Evolutionary conservation across 2,888 invertebrate species (phyloP).

Genomic region (Antheraea yamamai): DNA sequence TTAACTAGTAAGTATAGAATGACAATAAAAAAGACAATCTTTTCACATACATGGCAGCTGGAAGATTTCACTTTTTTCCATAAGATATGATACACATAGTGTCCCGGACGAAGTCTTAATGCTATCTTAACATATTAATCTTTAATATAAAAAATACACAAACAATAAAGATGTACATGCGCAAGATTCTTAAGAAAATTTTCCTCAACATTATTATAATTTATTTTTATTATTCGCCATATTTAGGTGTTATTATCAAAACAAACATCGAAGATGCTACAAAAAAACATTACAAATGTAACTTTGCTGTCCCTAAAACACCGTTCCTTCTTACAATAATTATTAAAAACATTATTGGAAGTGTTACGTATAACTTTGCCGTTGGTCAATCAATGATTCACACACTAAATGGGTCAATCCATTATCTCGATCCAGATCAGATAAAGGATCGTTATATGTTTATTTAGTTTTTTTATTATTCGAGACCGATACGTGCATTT

Average conservation of each 20-base stretch:
- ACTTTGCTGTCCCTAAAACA: neutral
- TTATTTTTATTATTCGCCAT: slow-evolving; percentile 46
- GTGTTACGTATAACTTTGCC: slow-evolving; percentile 36
- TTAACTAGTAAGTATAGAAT: no score
- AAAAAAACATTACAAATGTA: slow-evolving; percentile 30
- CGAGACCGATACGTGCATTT: slow-evolving; percentile 61
- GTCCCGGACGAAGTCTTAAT: no score
- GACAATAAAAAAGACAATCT: no score
- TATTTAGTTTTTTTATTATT: slow-evolving; percentile 55
- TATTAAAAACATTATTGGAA: neutral
- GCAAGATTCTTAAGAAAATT: neutral
- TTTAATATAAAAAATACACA: neutral
- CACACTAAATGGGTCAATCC: slow-evolving; percentile 75
- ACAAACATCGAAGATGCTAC: slow-evolving; percentile 36
- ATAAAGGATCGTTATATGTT: slow-evolving; percentile 71
- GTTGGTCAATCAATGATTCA: slow-evolving; percentile 65
- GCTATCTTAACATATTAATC: neutral
- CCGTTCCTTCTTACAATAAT: neutral
- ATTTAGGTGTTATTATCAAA: slow-evolving; percentile 45
- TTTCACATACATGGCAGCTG: no score
- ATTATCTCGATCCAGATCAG: slow-evolving; percentile 74
- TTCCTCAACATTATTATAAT: slow-evolving; percentile 31
- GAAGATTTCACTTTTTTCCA: no score
- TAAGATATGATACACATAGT: no score
- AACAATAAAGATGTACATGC: neutral